Base-by-base conservation (phyloP, 2,113 vertebrate species). In the Thryonomys swinderianus region DNA sequence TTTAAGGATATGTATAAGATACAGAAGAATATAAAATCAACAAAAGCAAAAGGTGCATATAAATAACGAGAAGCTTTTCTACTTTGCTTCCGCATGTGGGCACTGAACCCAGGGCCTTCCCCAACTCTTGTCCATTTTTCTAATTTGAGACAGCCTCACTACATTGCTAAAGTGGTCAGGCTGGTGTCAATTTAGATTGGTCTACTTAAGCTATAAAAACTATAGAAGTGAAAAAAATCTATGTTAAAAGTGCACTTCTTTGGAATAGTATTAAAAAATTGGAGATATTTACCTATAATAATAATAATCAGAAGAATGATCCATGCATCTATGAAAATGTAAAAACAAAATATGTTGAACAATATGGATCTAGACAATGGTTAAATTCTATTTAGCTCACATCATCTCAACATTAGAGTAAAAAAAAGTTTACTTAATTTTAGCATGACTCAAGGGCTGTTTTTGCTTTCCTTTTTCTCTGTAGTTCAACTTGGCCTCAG, bases 311-410 rank as follows among this genome's bases (percentile, higher is more conserved):
- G 9, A 51, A 14, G 17, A 12, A 88, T 94, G 73, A 8, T 23
- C 64, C 79, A 95, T 13, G 0, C 1, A 88, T 40, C 97, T 97
- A 89, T 32, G 76, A 61, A 96, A 94, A 86, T 78, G 67, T 8
- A 61, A 85, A 88, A 80, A 51, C 42, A 88, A 42, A 84, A 69
- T 62, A 84, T 59, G 73, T 0, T 48, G 42, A 78, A 53, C 27
- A 37, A 25, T 30, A 32, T 34, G 53, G 16, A 12, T 80, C 69
- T 91, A 25, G 17, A 48, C 1, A 40, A 30, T 3, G 73, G 61
- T 0, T 78, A 16, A 11, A 81, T 51, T 74, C 73, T 32, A 55
- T 57, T 67, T 71, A 80, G n/a, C 53, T 71, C 66, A 85, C 40
- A 51, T 62, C 55, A 53, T 62, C 71, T 55, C 42, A 10, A 48